Evolutionary conservation across 2,113 vertebrate genomes (phyloP).

Genomic region (Ophthalmolycus amberensis): DNA sequence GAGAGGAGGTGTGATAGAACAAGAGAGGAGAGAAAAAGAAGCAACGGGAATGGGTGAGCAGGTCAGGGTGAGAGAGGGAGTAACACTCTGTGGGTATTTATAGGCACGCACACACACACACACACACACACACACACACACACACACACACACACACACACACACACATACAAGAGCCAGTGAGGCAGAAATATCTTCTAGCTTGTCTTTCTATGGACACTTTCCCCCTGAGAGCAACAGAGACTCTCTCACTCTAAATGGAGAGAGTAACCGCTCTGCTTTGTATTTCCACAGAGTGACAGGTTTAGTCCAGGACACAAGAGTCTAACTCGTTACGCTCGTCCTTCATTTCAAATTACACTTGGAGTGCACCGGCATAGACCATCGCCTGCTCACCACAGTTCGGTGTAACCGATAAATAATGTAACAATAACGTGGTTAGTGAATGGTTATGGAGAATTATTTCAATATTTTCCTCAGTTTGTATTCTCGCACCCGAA

Average conservation of each 20-base stretch:
- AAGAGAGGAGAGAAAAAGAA: conserved; percentile 10
- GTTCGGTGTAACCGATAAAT: neutral
- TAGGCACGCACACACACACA: conserved; percentile 45
- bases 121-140: conserved; percentile 38
- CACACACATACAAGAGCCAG: conserved; percentile 51
- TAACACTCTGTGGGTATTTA: conserved; percentile 72
- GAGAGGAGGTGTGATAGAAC: conserved; percentile 10
- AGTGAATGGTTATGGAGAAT: neutral
- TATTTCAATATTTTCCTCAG: neutral
- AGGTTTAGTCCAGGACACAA: conserved; percentile 34
- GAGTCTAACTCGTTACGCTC: neutral
- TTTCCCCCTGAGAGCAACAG: conserved; percentile 54
- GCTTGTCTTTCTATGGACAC: conserved; percentile 63
- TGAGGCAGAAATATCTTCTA: conserved; percentile 70
- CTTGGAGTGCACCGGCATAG: neutral
- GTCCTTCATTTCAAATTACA: conserved; percentile 10
- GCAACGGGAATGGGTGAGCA: conserved; percentile 38
- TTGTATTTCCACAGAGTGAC: conserved; percentile 35
- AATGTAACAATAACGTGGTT: neutral
- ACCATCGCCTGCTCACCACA: neutral
- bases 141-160: conserved; percentile 42
- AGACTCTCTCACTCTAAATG: conserved; percentile 54
- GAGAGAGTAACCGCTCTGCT: conserved; percentile 41
- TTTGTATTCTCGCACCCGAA: neutral
- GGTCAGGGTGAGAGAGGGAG: conserved; percentile 53